These are phyloP conservation scores for Zaprionus inermis DNA, from an alignment of 1,140 invertebrate species.

Conservation along the genomic window DNA sequence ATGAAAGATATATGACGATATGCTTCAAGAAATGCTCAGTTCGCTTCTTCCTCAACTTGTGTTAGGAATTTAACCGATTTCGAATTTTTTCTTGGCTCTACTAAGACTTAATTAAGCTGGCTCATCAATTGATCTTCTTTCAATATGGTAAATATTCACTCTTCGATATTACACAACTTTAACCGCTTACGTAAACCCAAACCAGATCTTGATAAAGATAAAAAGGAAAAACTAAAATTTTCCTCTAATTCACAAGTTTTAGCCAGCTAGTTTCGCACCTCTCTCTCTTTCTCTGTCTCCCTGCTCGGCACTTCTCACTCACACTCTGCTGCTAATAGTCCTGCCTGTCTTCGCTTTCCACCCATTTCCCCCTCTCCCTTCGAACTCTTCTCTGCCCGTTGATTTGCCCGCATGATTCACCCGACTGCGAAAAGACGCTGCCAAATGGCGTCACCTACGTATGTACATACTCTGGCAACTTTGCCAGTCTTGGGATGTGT, in stretches of 20 bases:
- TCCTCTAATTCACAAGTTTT: not conserved
- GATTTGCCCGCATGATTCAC: not conserved
- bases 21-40: too few relatives aligned
- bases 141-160: too few relatives aligned
- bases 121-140: too few relatives aligned
- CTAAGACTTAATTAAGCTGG: too few relatives aligned
- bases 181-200: not conserved
- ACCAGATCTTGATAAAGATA: not conserved
- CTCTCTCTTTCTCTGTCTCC: not conserved
- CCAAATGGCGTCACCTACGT: slow-evolving; percentile 34
- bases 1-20: too few relatives aligned
- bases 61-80: too few relatives aligned
- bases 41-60: too few relatives aligned
- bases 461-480: not conserved
- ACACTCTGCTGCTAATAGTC: not conserved
- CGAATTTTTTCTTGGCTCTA: too few relatives aligned
- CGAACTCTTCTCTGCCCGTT: not conserved
- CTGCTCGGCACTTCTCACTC: not conserved
- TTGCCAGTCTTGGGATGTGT: slow-evolving; percentile 10
- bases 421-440: slow-evolving; percentile 4
- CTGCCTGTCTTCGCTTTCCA: not conserved
- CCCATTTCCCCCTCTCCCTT: not conserved
- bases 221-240: slow-evolving; percentile 3
- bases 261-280: not conserved
- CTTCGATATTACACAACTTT: not conserved